These are phyloP conservation scores for Plotosus lineatus DNA, from an alignment of 2,113 vertebrate genomes.

Conservation along the genomic window DNA sequence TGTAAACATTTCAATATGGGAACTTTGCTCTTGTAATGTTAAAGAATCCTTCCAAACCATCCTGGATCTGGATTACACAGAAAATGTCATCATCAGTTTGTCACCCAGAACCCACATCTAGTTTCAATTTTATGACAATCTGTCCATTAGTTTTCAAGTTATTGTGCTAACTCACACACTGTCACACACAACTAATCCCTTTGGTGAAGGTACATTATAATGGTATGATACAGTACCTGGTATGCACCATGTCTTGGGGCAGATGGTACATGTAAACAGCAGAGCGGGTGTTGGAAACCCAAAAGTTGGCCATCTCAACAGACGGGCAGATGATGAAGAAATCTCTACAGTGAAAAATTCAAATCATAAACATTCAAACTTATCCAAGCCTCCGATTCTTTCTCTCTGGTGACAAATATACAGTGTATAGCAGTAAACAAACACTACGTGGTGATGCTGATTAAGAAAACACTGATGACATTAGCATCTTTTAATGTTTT, in stretches of 20 bases:
- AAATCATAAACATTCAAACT: background rate
- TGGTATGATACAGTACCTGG: conserved; percentile 46
- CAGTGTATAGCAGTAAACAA: background rate
- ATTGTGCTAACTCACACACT: too few relatives aligned
- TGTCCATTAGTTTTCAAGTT: too few relatives aligned
- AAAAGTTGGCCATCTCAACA: conserved; percentile 59
- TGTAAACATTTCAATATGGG: too few relatives aligned
- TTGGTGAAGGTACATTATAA: too few relatives aligned
- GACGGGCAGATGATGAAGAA: conserved; percentile 60
- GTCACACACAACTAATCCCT: too few relatives aligned
- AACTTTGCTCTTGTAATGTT: too few relatives aligned
- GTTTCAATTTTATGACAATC: too few relatives aligned
- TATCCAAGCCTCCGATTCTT: background rate
- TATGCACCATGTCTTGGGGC: conserved; percentile 46
- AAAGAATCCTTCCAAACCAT: too few relatives aligned
- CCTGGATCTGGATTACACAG: too few relatives aligned
- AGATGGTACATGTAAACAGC: conserved; percentile 61
- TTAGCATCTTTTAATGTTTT: background rate
- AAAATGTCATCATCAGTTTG: too few relatives aligned
- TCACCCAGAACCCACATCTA: too few relatives aligned
- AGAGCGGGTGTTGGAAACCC: conserved; percentile 50
- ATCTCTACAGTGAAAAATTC: conserved; percentile 50
- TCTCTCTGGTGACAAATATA: background rate
- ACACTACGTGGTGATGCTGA: background rate
- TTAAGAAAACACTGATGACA: background rate